phyloP scores from a whole-genome alignment of 2,888 invertebrate species.

The Ophion obscuratus region DNA sequence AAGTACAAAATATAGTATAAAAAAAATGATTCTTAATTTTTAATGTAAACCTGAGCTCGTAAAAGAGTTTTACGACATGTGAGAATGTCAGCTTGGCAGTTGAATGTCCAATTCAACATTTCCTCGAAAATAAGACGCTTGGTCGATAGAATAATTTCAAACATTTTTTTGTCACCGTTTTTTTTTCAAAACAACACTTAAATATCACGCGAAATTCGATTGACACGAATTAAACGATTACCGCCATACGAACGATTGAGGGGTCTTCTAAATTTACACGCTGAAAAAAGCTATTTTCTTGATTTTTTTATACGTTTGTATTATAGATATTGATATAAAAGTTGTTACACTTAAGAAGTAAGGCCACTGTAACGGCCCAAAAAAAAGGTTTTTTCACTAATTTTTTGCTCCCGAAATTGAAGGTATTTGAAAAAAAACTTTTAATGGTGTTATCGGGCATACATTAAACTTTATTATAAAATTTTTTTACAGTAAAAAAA shows the following conservation, averaged over 20 bases:
- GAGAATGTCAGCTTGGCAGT: not conserved
- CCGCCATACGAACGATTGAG: not conserved
- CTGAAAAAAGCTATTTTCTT: too few species aligned
- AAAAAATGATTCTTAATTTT: not conserved
- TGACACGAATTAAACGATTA: not conserved
- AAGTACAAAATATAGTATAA: not conserved
- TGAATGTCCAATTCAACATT: not conserved
- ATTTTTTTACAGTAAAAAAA: too few species aligned
- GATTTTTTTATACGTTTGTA: too few species aligned
- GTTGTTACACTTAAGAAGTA: too few species aligned
- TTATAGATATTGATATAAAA: too few species aligned
- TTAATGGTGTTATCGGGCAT: too few species aligned
- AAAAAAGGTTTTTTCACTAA: too few species aligned
- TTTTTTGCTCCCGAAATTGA: too few species aligned
- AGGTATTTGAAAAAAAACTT: too few species aligned
- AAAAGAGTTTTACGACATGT: not conserved
- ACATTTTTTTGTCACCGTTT: not conserved
- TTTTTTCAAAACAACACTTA: not conserved
- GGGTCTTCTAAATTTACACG: too few species aligned
- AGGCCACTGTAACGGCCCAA: too few species aligned
- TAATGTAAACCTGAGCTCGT: not conserved
- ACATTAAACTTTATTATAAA: too few species aligned
- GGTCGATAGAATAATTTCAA: not conserved
- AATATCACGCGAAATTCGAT: not conserved
- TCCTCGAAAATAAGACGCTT: not conserved